Evolutionary conservation across 2,113 vertebrate genomes (phyloP).

Genomic region (Verasper variegatus): DNA sequence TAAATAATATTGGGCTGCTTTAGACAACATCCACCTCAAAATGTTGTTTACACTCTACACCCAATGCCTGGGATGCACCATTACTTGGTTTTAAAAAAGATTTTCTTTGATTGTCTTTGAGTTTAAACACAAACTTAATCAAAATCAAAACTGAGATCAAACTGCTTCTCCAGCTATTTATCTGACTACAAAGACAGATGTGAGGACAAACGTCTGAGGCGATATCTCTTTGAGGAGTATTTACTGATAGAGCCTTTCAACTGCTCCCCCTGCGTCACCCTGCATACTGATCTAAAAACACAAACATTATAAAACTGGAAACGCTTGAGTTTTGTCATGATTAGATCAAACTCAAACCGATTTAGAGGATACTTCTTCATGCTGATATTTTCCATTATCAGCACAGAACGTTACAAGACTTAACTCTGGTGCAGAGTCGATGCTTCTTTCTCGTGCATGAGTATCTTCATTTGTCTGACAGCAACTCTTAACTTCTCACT

Average conservation of each 20-base stretch:
- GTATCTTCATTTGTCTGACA: no score
- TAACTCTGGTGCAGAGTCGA: no score
- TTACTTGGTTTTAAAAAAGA: no score
- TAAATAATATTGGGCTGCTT: neutral
- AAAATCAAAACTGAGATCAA: neutral
- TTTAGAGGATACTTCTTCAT: neutral
- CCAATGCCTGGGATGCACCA: neutral
- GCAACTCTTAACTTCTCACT: no score
- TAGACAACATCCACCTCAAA: neutral
- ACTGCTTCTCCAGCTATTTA: neutral
- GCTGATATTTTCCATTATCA: neutral
- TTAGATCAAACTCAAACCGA: neutral
- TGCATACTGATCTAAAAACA: neutral
- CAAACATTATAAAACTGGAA: neutral
- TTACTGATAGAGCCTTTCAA: neutral
- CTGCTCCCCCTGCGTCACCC: neutral
- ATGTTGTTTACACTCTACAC: neutral
- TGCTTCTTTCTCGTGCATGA: no score
- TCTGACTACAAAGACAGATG: neutral
- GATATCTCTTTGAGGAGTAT: no score
- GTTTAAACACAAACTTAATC: no score
- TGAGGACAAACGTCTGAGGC: neutral
- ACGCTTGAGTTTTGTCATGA: neutral
- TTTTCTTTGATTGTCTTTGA: no score
- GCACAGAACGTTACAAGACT: no score